Evolutionary conservation across 2,113 vertebrate species (phyloP).

Genomic region (Dromas ardeola): DNA sequence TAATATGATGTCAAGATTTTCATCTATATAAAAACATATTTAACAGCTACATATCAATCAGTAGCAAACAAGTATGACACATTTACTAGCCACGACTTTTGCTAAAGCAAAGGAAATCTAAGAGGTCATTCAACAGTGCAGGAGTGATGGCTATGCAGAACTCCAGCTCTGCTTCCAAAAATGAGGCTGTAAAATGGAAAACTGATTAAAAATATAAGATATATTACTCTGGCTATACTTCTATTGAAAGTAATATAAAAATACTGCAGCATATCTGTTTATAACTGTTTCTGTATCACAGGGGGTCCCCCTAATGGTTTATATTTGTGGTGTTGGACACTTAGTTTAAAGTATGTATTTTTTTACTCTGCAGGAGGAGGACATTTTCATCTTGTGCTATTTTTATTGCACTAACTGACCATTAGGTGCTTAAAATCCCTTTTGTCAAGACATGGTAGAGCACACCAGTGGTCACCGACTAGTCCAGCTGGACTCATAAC

Average conservation of each 20-base stretch:
- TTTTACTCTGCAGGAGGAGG: not conserved
- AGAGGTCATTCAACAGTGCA: not conserved
- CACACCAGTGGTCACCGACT: not conserved
- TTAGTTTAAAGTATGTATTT: not conserved
- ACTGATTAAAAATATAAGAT: conserved; percentile 52
- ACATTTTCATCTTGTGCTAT: not conserved
- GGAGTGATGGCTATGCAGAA: not conserved
- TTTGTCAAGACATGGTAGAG: not conserved
- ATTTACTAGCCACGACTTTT: not conserved
- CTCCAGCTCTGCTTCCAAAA: not conserved
- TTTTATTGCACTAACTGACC: not conserved
- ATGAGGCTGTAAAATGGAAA: conserved; percentile 36
- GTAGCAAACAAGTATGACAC: not conserved
- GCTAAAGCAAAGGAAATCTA: not conserved
- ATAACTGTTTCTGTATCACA: conserved; percentile 8
- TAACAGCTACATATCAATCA: conserved; percentile 22
- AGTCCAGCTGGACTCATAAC: not conserved
- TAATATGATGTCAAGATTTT: not conserved
- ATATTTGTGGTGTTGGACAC: not conserved
- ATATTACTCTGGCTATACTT: not conserved
- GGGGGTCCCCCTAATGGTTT: conserved; percentile 38
- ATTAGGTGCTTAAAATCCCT: not conserved
- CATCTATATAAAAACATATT: not conserved
- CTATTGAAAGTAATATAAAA: conserved; percentile 9
- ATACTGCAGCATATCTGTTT: not conserved